phyloP scores from a whole-genome alignment of 1,140 invertebrate species.

The Glossosoma conforme region DNA sequence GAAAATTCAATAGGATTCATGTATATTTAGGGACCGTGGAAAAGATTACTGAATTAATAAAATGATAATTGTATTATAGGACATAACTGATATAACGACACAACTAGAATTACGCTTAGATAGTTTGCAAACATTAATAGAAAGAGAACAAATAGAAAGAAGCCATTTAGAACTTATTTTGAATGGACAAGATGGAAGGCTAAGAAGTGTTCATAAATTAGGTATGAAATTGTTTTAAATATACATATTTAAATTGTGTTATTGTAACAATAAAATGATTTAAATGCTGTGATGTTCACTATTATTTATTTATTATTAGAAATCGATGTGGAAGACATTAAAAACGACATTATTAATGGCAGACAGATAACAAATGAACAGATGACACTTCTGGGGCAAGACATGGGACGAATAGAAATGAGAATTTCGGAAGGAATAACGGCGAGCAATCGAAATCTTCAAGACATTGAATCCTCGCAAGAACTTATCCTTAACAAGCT shows the following conservation, averaged over 20 bases:
- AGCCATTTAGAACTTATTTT: constrained; percentile 26
- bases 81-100: constrained; percentile 2
- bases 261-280: not conserved
- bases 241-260: not conserved
- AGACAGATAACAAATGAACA: constrained; percentile 11
- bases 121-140: constrained; percentile 16
- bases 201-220: constrained; percentile 22
- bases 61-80: constrained; percentile 1
- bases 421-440: constrained; percentile 7
- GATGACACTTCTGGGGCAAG: constrained; percentile 11
- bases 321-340: constrained; percentile 17
- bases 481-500: constrained; percentile 6
- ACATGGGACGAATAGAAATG: constrained; percentile 10
- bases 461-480: constrained; percentile 6
- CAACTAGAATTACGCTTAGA: constrained; percentile 17
- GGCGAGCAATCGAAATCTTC: constrained; percentile 16
- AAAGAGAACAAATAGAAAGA: constrained; percentile 20
- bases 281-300: not conserved
- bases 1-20: not conserved
- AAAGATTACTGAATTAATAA: not conserved
- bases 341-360: constrained; percentile 15
- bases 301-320: constrained; percentile 16
- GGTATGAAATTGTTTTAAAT: constrained; percentile 13
- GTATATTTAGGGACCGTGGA: not conserved
- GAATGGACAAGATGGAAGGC: constrained; percentile 25